Conservation (phyloP, 2,888 invertebrate genomes). For the Eubasilissa splendida region DNA sequence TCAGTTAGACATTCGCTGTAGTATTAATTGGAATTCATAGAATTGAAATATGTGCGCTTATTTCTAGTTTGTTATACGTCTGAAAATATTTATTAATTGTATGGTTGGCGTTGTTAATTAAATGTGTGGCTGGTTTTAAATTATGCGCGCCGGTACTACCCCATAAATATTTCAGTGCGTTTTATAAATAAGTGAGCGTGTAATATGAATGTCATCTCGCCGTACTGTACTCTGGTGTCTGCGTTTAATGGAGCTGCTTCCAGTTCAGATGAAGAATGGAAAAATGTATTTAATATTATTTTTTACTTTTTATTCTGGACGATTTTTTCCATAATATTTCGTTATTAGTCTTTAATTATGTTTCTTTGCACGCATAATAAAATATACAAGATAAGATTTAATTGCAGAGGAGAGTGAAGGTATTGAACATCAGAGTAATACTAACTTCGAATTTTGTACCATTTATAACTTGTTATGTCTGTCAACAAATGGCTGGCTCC, state of each 20-base stretch:
- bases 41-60: background rate
- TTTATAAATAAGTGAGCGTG: slow-evolving; percentile 53
- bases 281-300: too few relatives aligned
- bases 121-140: slow-evolving; percentile 53
- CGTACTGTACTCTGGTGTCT: background rate
- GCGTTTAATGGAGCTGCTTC: background rate
- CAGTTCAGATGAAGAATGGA: slow-evolving; percentile 2
- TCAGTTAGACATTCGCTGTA: background rate
- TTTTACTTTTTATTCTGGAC: too few relatives aligned
- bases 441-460: too few relatives aligned
- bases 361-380: too few relatives aligned
- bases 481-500: too few relatives aligned
- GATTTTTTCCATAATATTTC: too few relatives aligned
- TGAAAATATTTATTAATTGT: slow-evolving; percentile 50
- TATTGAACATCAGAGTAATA: too few relatives aligned
- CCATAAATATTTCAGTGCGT: slow-evolving; percentile 48
- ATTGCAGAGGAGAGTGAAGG: too few relatives aligned
- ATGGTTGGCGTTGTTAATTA: slow-evolving; percentile 51
- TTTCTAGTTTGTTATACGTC: slow-evolving; percentile 12
- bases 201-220: slow-evolving; percentile 43
- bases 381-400: too few relatives aligned
- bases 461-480: too few relatives aligned
- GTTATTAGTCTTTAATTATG: too few relatives aligned
- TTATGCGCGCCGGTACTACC: slow-evolving; percentile 40
- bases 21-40: background rate